Percentiles rank a stretch among this genome's conserved stretches.
phyloP scores from a whole-genome alignment of 2,797 vertebrate genomes.

The Phalanger gymnotis region DNA sequence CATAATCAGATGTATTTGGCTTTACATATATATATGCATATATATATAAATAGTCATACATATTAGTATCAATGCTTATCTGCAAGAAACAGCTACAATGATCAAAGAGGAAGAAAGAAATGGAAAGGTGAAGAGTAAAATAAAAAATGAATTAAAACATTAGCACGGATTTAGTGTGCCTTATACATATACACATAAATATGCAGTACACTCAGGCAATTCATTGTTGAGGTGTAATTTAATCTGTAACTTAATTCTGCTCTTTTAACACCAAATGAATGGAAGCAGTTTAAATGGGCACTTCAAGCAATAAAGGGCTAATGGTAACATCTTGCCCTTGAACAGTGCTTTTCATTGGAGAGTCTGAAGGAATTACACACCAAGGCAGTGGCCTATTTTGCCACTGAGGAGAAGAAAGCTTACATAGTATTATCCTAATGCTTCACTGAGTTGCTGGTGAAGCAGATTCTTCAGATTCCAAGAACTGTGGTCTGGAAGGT shows the following conservation, averaged over 20 bases:
- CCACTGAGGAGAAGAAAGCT: constrained; percentile 42
- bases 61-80: background rate
- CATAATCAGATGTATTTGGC: background rate
- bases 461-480: constrained; percentile 28
- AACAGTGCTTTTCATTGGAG: constrained; percentile 42
- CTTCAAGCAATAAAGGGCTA: constrained; percentile 23
- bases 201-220: no score
- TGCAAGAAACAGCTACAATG: background rate
- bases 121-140: constrained; percentile 10
- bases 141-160: constrained; percentile 3
- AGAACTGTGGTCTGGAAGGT: constrained; percentile 11
- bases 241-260: background rate
- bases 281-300: background rate
- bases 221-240: background rate
- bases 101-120: constrained; percentile 28
- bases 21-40: background rate
- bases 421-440: constrained; percentile 1
- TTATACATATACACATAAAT: no score
- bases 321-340: constrained; percentile 23
- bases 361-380: constrained; percentile 54
- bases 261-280: constrained; percentile 1
- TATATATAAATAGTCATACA: background rate
- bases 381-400: constrained; percentile 40
- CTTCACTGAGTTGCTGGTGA: background rate
- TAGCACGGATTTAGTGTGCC: background rate